Evolutionary conservation across 2,113 vertebrate species (phyloP).

Genomic region (Sardina pilchardus): DNA sequence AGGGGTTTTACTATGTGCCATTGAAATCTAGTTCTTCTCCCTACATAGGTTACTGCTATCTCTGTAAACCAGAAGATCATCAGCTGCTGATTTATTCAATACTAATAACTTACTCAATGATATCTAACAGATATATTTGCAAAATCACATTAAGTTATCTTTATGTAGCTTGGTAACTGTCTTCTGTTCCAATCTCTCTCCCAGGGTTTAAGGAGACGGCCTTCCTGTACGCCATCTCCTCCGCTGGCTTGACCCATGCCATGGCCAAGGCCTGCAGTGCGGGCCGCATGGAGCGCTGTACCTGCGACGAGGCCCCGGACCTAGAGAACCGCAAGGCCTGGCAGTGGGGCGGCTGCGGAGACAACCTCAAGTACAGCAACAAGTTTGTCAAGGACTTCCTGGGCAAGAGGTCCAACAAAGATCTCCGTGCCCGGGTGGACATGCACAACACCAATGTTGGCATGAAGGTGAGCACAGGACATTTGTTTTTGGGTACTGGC

Average conservation of each 20-base stretch:
- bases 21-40: too few relatives aligned
- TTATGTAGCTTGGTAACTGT: neutral
- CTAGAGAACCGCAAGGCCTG: constrained; percentile 97
- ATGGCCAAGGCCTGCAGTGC: constrained; percentile 97
- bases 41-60: too few relatives aligned
- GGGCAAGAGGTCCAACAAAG: constrained; percentile 93
- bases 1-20: too few relatives aligned
- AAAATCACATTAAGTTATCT: neutral
- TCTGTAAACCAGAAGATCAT: too few relatives aligned
- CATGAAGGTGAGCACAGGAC: constrained; percentile 81
- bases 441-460: constrained; percentile 98
- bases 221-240: constrained; percentile 95
- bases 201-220: constrained; percentile 97
- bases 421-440: constrained; percentile 91
- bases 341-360: constrained; percentile 98
- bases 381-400: constrained; percentile 98
- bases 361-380: constrained; percentile 98
- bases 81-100: neutral
- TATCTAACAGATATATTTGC: neutral
- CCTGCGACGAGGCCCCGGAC: constrained; percentile 94
- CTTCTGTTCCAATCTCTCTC: neutral
- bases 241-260: constrained; percentile 89
- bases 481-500: too few relatives aligned
- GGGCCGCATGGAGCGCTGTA: constrained; percentile 96
- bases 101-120: neutral